These are phyloP conservation scores for Agrotis puta DNA, from an alignment of 2,888 invertebrate species.

Conservation along the genomic window DNA sequence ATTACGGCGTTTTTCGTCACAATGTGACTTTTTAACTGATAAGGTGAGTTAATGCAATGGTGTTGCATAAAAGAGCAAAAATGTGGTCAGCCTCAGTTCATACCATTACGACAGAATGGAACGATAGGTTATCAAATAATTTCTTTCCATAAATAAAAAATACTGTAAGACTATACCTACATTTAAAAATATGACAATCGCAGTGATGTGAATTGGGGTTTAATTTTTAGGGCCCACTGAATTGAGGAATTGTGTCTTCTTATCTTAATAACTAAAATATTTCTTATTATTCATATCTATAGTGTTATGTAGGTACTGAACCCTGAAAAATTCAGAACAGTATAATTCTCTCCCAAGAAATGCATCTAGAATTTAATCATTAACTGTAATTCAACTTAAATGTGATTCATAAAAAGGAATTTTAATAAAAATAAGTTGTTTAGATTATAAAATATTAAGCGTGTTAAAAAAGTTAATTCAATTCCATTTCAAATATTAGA, in stretches of 20 bases:
- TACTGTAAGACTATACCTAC: not conserved
- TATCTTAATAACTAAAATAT: conserved; percentile 43
- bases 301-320: conserved; percentile 54
- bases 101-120: not conserved
- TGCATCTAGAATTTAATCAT: conserved; percentile 55
- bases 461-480: conserved; percentile 25
- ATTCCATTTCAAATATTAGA: conserved; percentile 45
- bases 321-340: conserved; percentile 60
- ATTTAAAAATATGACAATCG: not conserved
- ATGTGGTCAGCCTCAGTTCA: conserved; percentile 12
- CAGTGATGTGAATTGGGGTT: conserved; percentile 13
- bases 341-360: conserved; percentile 46
- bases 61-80: not conserved
- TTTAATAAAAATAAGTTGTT: conserved; percentile 53
- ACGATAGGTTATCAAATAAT: no score
- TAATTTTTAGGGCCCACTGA: conserved; percentile 38
- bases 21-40: conserved; percentile 50
- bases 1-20: conserved; percentile 48
- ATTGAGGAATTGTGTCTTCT: conserved; percentile 63
- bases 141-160: conserved; percentile 6
- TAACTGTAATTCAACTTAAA: conserved; percentile 51
- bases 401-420: conserved; percentile 62
- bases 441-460: conserved; percentile 28
- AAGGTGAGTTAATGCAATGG: conserved; percentile 4
- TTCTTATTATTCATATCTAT: conserved; percentile 60